Evolutionary conservation across 2,888 invertebrate species (phyloP).

Genomic region (Agrochola lychnidis): DNA sequence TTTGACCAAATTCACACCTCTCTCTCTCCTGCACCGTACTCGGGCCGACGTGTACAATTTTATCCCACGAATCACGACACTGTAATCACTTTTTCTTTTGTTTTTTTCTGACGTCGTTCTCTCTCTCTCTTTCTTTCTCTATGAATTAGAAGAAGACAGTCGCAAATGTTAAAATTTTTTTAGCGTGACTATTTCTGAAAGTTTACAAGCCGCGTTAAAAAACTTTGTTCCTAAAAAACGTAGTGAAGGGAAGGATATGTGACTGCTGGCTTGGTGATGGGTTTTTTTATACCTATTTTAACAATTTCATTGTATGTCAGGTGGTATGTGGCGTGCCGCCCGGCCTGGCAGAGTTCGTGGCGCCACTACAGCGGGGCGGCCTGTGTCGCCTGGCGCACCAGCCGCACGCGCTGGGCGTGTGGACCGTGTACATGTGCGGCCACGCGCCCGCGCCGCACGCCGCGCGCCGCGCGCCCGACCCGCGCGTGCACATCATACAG

Average conservation of each 20-base stretch:
- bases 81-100: no score
- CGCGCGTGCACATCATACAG: conserved; percentile 94
- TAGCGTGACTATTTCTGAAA: no score
- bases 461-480: conserved; percentile 82
- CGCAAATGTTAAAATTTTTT: no score
- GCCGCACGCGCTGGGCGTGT: conserved; percentile 97
- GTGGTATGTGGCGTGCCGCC: conserved; percentile 98
- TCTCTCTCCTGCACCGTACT: no score
- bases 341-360: conserved; percentile 96
- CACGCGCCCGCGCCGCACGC: conserved; percentile 72
- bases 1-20: no score
- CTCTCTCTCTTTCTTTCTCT: no score
- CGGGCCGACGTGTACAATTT: no score
- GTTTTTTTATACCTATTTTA: not conserved
- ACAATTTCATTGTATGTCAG: conserved; percentile 33
- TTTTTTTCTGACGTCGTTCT: no score
- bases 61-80: no score
- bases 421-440: conserved; percentile 97
- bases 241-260: not conserved
- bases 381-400: conserved; percentile 98
- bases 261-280: not conserved
- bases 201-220: no score
- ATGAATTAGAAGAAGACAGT: no score
- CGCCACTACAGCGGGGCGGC: conserved; percentile 95
- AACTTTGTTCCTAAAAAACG: not conserved